These are phyloP conservation scores for Drosophila heteroneura DNA, from an alignment of 2,888 invertebrate genomes.

Conservation along the genomic window DNA sequence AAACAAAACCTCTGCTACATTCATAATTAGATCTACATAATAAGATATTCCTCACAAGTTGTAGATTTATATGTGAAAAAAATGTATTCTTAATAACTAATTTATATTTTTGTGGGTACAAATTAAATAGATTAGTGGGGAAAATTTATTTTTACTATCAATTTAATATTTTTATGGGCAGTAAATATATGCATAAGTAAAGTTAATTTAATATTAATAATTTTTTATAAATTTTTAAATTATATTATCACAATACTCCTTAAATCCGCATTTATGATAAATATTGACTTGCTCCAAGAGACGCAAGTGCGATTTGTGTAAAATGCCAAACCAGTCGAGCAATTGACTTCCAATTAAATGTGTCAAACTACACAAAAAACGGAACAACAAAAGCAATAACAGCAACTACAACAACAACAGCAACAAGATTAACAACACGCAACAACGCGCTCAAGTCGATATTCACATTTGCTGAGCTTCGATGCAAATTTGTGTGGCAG, in stretches of 20 bases:
- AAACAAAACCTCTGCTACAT: background rate
- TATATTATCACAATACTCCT: background rate
- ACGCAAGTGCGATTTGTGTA: background rate
- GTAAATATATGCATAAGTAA: background rate
- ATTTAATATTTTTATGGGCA: background rate
- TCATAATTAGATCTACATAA: no score
- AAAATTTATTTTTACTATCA: background rate
- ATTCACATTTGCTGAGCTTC: constrained; percentile 21
- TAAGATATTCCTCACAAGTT: no score
- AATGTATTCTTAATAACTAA: no score
- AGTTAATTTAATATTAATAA: background rate
- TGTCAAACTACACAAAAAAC: constrained; percentile 45
- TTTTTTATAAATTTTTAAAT: background rate
- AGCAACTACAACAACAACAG: constrained; percentile 13
- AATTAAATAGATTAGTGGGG: background rate
- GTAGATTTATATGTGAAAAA: no score
- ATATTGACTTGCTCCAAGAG: background rate
- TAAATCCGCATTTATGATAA: no score
- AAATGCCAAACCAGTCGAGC: constrained; percentile 23
- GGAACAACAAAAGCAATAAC: constrained; percentile 28
- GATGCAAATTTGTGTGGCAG: constrained; percentile 50
- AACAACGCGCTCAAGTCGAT: constrained; percentile 29
- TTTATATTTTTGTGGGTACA: no score
- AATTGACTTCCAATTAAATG: constrained; percentile 77
- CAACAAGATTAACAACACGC: constrained; percentile 38